Evolutionary conservation across 2,113 vertebrate species (phyloP).

Genomic region (pig (Sus scrofa)): DNA sequence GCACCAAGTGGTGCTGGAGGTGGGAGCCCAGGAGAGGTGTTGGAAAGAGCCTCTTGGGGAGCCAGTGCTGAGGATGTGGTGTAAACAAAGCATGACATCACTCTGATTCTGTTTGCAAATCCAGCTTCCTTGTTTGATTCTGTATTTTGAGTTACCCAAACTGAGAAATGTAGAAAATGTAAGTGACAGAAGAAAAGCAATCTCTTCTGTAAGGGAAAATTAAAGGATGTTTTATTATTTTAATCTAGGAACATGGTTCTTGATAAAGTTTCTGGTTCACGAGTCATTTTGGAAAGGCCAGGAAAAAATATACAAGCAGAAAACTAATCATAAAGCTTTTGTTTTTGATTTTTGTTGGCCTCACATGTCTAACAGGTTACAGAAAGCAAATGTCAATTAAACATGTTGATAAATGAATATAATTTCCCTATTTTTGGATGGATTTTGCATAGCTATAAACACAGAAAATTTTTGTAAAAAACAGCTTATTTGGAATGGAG

Average conservation of each 20-base stretch:
- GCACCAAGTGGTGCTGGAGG: background rate
- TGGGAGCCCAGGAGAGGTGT: background rate
- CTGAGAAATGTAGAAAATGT: background rate
- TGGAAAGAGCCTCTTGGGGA: background rate
- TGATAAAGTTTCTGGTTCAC: background rate
- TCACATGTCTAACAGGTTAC: background rate
- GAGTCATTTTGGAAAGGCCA: background rate
- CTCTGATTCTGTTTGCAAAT: background rate
- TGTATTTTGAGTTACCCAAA: background rate
- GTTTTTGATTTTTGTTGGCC: background rate
- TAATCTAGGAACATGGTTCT: background rate
- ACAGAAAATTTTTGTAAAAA: background rate
- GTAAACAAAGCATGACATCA: rapidly evolving
- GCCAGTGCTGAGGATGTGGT: rapidly evolving
- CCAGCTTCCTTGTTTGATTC: background rate
- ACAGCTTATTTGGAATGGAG: background rate
- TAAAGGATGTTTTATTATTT: background rate
- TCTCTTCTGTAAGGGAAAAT: background rate
- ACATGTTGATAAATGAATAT: background rate
- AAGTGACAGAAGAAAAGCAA: background rate
- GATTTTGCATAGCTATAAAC: background rate
- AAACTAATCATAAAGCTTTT: background rate
- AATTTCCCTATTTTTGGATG: background rate
- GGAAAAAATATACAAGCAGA: background rate
- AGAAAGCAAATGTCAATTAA: background rate